phyloP scores from a whole-genome alignment of 2,888 invertebrate species.

The Caenorhabditis uteleia region DNA sequence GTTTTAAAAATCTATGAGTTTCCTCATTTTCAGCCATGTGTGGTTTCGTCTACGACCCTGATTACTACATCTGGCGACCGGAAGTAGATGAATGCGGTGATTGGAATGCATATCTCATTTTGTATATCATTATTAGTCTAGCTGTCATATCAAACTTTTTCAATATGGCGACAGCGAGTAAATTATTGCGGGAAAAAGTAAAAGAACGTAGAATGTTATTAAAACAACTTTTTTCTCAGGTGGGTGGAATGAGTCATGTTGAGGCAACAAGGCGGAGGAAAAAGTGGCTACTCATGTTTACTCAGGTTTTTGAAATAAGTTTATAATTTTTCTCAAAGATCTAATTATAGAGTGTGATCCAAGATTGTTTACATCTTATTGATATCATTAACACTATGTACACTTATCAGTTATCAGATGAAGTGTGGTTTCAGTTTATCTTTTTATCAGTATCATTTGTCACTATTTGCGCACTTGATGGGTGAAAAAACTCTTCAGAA shows the following conservation, averaged over 20 bases:
- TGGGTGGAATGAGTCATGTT: slow-evolving; percentile 12
- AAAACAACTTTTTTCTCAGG: slow-evolving; percentile 9
- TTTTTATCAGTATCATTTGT: slow-evolving; percentile 30
- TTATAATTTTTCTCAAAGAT: not conserved
- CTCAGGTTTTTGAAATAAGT: slow-evolving; percentile 19
- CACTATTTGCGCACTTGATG: slow-evolving; percentile 32
- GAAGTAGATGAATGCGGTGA: slow-evolving; percentile 15
- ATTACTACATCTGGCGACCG: slow-evolving; percentile 17
- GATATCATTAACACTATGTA: slow-evolving; percentile 29
- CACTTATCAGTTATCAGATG: slow-evolving; percentile 20
- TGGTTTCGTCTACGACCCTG: slow-evolving; percentile 26
- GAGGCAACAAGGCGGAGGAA: slow-evolving; percentile 6
- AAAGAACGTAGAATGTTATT: slow-evolving; percentile 1
- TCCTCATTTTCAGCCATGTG: slow-evolving; percentile 16
- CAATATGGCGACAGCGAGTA: slow-evolving; percentile 24
- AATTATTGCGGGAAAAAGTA: slow-evolving; percentile 13
- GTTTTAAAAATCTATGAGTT: too few species aligned
- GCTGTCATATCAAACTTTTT: slow-evolving; percentile 20
- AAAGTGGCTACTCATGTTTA: slow-evolving; percentile 17
- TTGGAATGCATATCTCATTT: slow-evolving; percentile 9
- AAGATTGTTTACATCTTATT: slow-evolving; percentile 25
- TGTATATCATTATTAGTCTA: slow-evolving; percentile 16
- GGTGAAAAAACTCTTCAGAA: too few species aligned
- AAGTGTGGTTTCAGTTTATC: slow-evolving; percentile 32
- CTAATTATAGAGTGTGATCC: slow-evolving; percentile 17